Evolutionary conservation across 2,113 vertebrate genomes (phyloP), one percentile per base, ranked within the genome.

Genomic region (Nanger granti): DNA sequence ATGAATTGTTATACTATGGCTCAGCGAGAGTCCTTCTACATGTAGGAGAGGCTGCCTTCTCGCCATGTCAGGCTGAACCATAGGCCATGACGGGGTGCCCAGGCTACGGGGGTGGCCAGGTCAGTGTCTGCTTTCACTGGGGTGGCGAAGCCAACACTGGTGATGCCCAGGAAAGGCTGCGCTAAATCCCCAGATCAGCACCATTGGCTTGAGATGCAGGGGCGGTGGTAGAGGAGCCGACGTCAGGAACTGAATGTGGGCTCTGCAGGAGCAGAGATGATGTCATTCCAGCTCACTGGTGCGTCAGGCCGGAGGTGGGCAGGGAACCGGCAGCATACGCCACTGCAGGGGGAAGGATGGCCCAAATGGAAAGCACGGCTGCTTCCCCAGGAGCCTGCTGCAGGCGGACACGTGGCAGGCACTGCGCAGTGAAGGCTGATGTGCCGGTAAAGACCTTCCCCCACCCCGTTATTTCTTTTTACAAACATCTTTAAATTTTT

Each of bases 211-310:
- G 88, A 91, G 80, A 22, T 13, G 2, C 31, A 47, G 73, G 62
- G 49, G 34, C 8, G 1, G 31, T 24, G 1, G 3, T 28, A 3
- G 57, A 29, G 55, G 44, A 15, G 1, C 0, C 31, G n/a, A 85
- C 5, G 18, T 3, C 49, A 90, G 55, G 44, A 6, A 62, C 3
- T 15, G 44, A 26, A 54, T 11, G 66, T 8, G 49, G 47, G 41
- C 47, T 92, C 47, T 9, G 7, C 20, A 12, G 7, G 20, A 31
- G 54, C 18, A 22, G 87, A 47, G 28, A 9, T 41, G 59, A 5
- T 3, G 13, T 86, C 47, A 24, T 34, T 59, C n/a, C 15, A 18
- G 8, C 22, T 41, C 64, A 14, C 26, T 0, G 15, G 54, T 14
- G 10, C 20, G 1, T 52, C 64, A 59, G 82, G 57, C 94, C 64